Conservation (phyloP, 2,888 invertebrate species). For the Nemotelus nigrinus region DNA sequence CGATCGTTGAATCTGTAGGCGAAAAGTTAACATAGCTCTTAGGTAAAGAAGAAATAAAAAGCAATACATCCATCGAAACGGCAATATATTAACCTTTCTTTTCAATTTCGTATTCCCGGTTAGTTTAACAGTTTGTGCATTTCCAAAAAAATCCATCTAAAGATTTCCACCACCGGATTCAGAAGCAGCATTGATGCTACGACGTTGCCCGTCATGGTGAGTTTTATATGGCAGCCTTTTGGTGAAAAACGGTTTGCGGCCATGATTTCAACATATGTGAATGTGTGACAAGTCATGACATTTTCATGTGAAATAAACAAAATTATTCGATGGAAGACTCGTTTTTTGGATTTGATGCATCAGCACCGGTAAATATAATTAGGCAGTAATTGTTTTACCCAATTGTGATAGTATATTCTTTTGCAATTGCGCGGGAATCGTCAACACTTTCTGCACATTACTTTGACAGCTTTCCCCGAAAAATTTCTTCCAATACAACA, state of each 20-base stretch:
- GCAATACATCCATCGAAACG: too few species aligned
- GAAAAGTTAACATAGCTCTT: too few species aligned
- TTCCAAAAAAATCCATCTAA: too few species aligned
- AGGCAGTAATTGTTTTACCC: background rate
- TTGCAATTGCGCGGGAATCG: background rate
- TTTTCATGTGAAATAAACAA: constrained; percentile 71
- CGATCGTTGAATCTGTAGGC: too few species aligned
- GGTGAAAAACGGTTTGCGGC: constrained; percentile 48
- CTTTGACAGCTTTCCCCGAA: constrained; percentile 28
- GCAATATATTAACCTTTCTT: too few species aligned
- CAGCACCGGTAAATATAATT: constrained; percentile 72
- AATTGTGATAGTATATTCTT: background rate
- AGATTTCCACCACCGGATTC: background rate
- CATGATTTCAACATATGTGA: constrained; percentile 56
- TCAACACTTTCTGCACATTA: background rate
- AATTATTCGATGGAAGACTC: constrained; percentile 81
- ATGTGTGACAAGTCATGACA: constrained; percentile 75
- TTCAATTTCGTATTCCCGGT: too few species aligned
- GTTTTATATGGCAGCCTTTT: constrained; percentile 19
- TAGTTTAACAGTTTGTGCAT: too few species aligned
- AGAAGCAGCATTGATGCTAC: constrained; percentile 8
- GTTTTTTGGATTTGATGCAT: constrained; percentile 86
- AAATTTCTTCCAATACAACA: constrained; percentile 11
- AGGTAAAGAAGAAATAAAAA: too few species aligned
- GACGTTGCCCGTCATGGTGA: background rate